Evolutionary conservation across 2,113 vertebrate genomes (phyloP), one percentile per base, ranked within the genome.

Genomic region (Sorex fumeus): DNA sequence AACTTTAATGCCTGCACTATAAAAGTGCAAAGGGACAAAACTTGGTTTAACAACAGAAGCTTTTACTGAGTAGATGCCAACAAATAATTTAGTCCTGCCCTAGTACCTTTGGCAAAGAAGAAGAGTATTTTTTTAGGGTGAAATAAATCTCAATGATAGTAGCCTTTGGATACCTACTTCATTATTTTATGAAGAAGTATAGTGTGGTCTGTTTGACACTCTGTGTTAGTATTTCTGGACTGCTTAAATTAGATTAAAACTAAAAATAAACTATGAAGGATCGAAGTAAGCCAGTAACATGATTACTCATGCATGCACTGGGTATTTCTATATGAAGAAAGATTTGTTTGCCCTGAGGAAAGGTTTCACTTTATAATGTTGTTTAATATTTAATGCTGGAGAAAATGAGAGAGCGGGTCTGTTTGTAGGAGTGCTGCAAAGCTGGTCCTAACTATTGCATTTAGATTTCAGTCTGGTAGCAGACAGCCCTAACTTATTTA

Each of bases 221-320:
- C 21, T 62, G 2, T 66, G 40, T 75, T 91, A 45, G 53, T 93
- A 89, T 89, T 94, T 89, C 75, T 81, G 62, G 50, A 69, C 74
- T 89, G 75, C 57, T 80, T 32, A 79, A 94, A 84, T 93, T 91
- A 60, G 85, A 74, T 75, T 80, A 91, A 81, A 32, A 78, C 47
- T 88, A 82, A 92, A 96, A 87, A 82, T 95, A 85, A 84, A 50
- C 70, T 62, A 45, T 66, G 76, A 83, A 77, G 66, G 79, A 62
- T 53, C 43, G 80, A 79, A 88, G 60, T 62, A 45, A 84, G 27
- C n/a, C 71, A 67, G 36, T 75, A 76, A 83, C 34, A 76, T 91
- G 25, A 47, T 87, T 77, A 90, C 64, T 89, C 62, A 67, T 87
- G 77, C 21, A 12, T 53, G 18, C 23, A 8, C 64, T 60, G 53